These are phyloP conservation scores for Toxotes chatareus DNA, from an alignment of 2,113 vertebrate species.

Conservation along the genomic window DNA sequence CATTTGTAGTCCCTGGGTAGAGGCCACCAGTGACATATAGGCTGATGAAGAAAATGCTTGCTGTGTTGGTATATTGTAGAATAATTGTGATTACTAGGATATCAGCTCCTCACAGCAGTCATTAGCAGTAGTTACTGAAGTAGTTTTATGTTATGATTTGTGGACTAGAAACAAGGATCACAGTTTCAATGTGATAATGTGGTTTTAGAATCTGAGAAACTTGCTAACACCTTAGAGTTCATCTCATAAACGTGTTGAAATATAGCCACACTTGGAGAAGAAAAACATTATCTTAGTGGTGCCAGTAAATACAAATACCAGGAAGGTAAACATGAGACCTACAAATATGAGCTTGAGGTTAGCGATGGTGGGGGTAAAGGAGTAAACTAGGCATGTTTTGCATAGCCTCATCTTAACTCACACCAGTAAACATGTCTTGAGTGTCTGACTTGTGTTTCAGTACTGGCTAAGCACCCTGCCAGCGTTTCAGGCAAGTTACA, in stretches of 20 bases:
- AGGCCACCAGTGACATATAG: neutral
- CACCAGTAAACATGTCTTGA: constrained; percentile 68
- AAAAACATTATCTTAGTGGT: constrained; percentile 44
- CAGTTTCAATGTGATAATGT: neutral
- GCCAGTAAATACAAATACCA: constrained; percentile 32
- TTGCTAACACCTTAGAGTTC: constrained; percentile 4
- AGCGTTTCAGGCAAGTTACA: constrained; percentile 48
- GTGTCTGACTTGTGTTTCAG: constrained; percentile 49
- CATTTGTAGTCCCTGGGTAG: too few relatives aligned
- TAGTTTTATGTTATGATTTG: neutral
- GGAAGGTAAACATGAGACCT: constrained; percentile 8
- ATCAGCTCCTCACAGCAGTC: neutral
- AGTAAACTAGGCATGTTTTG: constrained; percentile 23
- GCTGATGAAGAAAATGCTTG: neutral
- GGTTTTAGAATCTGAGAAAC: neutral
- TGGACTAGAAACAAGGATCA: neutral
- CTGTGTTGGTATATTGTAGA: neutral
- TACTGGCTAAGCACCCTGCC: constrained; percentile 16
- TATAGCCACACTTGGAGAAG: constrained; percentile 9
- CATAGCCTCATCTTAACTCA: constrained; percentile 35
- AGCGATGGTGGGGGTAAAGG: neutral
- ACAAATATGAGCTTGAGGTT: neutral
- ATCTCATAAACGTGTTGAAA: constrained; percentile 24
- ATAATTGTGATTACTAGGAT: neutral
- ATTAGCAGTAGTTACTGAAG: neutral